Base-by-base conservation (phyloP, 1,140 invertebrate species). In the Lethrus apterus region DNA sequence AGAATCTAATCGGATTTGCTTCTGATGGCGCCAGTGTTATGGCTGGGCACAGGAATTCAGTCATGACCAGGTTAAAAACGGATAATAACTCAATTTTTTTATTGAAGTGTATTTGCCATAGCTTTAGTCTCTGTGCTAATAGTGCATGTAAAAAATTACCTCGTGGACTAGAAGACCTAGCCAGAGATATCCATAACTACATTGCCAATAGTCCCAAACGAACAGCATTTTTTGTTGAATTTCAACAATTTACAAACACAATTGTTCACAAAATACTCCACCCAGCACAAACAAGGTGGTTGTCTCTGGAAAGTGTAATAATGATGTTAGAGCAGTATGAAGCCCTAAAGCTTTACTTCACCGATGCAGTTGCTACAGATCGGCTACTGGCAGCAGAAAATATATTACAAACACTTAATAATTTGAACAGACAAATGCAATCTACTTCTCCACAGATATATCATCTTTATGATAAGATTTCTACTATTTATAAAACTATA, bases 1-100 rank as follows among this genome's bases (percentile, higher is more conserved):
- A 41, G 17, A 68, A 68, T 50, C 54, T 68, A 54, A 58, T 67
- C 13, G 68, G 64, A 10, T 67, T 66, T 58, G 63, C 60, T 24
- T 49, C 59, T 17, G 62, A 68, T 55, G 66, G 66, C 1, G 58
- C 62, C n/a, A 42, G 44, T 33, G 24, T 38, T 11, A 51, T 51
- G 50, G 26, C 48, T 18, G 50, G 45, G 10, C 4, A 3, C 15
- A 17, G 48, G 19, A 44, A 47, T 36, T 51, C 50, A 11, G 17
- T 46, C 9, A 23, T 13, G 13, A 19, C 10, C 13, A n/a, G 36
- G 18, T 40, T 46, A 23, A 34, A 35, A 34, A 18, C 20, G 8
- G 44, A 33, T 26, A 32, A 32, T 5, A 19, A 17, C 1, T 7
- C n/a, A n/a, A n/a, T 46, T 21, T 46, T 35, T 36, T 14, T 46